Conservation (phyloP, 2,113 vertebrate genomes). For the Podocnemis expansa region DNA sequence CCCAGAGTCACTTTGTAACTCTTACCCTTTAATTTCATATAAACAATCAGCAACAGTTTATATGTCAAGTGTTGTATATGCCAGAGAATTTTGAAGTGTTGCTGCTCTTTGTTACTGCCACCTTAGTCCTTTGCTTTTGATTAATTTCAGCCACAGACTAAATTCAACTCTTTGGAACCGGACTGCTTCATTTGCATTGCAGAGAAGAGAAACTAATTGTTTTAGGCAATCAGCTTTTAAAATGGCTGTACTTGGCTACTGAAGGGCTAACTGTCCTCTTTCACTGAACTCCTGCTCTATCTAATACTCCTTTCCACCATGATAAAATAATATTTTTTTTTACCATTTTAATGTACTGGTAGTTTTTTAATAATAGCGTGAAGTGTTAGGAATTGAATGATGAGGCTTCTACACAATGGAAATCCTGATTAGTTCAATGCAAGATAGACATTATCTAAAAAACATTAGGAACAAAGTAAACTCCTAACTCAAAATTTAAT, state of each 20-base stretch:
- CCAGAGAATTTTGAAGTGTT: constrained; percentile 30
- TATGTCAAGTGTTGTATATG: neutral
- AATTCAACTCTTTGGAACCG: constrained; percentile 55
- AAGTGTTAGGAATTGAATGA: constrained; percentile 47
- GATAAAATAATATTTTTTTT: constrained; percentile 51
- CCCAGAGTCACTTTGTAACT: neutral
- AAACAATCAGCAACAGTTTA: constrained; percentile 26
- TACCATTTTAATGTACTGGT: constrained; percentile 40
- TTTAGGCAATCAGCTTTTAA: constrained; percentile 55
- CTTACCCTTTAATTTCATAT: constrained; percentile 21
- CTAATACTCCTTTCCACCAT: constrained; percentile 25
- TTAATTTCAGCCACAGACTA: constrained; percentile 55
- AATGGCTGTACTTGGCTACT: constrained; percentile 36
- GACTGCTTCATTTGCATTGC: constrained; percentile 58
- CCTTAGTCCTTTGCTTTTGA: constrained; percentile 45
- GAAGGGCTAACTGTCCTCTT: constrained; percentile 51
- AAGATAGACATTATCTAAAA: constrained; percentile 26
- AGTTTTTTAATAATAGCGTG: constrained; percentile 63
- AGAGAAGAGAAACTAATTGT: constrained; percentile 59
- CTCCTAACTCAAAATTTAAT: constrained; percentile 59
- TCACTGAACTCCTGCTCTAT: constrained; percentile 34
- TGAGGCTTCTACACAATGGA: constrained; percentile 27
- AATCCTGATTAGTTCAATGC: constrained; percentile 12
- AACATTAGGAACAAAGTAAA: constrained; percentile 47
- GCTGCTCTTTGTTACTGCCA: constrained; percentile 25